Evolutionary conservation across 2,113 vertebrate species (phyloP).

Genomic region (Strix uralensis): DNA sequence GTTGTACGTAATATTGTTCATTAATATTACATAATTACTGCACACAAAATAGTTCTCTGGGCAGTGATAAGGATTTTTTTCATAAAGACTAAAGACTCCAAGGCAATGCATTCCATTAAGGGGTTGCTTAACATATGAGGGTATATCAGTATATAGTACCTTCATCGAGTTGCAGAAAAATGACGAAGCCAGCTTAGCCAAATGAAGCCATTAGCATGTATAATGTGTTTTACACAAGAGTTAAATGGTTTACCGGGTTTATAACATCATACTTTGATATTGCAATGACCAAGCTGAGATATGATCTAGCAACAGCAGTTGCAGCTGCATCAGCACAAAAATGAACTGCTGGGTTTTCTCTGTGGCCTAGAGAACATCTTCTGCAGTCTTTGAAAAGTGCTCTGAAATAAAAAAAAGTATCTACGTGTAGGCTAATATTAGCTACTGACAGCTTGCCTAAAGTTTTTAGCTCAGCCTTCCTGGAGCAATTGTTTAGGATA

Average conservation of each 20-base stretch:
- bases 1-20: slow-evolving; percentile 44
- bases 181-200: slow-evolving; percentile 42
- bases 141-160: slow-evolving; percentile 46
- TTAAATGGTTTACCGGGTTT: slow-evolving; percentile 60
- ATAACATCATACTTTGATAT: slow-evolving; percentile 54
- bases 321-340: slow-evolving; percentile 33
- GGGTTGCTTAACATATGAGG: slow-evolving; percentile 61
- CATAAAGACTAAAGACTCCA: slow-evolving; percentile 20
- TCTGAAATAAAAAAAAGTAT: neutral
- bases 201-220: slow-evolving; percentile 62
- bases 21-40: slow-evolving; percentile 74
- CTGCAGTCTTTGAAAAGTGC: slow-evolving; percentile 23
- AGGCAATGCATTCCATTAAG: slow-evolving; percentile 67
- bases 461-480: slow-evolving; percentile 24
- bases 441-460: slow-evolving; percentile 32
- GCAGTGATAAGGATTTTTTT: slow-evolving; percentile 51
- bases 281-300: slow-evolving; percentile 19
- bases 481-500: slow-evolving; percentile 33
- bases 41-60: slow-evolving; percentile 63
- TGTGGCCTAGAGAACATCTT: slow-evolving; percentile 7
- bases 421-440: slow-evolving; percentile 25
- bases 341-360: neutral
- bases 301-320: slow-evolving; percentile 20
- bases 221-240: slow-evolving; percentile 59
- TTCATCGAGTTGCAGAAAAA: slow-evolving; percentile 50